Percentiles rank a stretch among this genome's conserved stretches.
Conservation (phyloP, 2,113 vertebrate species). For the Cyphomyrus discorhynchus region DNA sequence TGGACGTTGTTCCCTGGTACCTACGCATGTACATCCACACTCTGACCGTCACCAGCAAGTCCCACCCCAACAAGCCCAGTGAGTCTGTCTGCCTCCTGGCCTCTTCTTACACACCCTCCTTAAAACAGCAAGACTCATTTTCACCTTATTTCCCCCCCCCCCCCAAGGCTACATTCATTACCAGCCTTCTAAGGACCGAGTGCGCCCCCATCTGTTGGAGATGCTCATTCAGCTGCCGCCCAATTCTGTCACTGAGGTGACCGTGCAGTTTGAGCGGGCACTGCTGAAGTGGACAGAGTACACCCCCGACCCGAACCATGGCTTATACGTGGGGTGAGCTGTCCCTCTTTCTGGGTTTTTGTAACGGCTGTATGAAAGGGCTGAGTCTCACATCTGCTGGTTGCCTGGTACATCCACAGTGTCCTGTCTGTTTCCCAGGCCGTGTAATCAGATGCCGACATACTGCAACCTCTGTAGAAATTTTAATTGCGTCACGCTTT, state of each 20-base stretch:
- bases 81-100: conserved; percentile 38
- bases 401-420: background rate
- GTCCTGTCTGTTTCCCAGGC: background rate
- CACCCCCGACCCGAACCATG: conserved; percentile 92
- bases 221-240: conserved; percentile 95
- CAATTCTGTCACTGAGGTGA: conserved; percentile 86
- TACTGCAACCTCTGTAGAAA: background rate
- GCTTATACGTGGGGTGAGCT: conserved; percentile 85
- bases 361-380: background rate
- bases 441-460: background rate
- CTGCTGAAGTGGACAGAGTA: conserved; percentile 97
- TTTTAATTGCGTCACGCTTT: background rate
- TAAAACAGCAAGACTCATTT: background rate
- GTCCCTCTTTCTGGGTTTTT: background rate
- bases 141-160: background rate
- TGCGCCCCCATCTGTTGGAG: conserved; percentile 85
- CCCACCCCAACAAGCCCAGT: conserved; percentile 91
- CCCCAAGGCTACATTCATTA: conserved; percentile 91
- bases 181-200: conserved; percentile 85
- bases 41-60: conserved; percentile 81
- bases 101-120: background rate
- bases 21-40: conserved; percentile 92
- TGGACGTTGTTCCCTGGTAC: conserved; percentile 92
- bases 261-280: conserved; percentile 90
- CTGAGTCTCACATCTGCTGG: background rate